These are phyloP conservation scores for Malurus alboscapulatus DNA, from an alignment of 2,113 vertebrate genomes.

Conservation along the genomic window DNA sequence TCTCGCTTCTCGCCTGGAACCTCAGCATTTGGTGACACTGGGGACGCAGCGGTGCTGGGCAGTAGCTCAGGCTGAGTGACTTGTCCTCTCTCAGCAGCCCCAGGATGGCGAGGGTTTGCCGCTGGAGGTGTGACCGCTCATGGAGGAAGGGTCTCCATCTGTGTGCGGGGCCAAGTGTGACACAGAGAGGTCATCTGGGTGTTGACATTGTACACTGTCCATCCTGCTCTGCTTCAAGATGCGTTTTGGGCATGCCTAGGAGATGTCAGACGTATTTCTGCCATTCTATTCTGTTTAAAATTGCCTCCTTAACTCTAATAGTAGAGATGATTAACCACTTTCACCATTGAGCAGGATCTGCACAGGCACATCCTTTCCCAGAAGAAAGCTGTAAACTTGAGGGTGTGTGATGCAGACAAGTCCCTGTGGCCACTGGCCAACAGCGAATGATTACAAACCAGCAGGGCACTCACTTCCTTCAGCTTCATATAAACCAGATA, in stretches of 20 bases:
- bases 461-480: slow-evolving; percentile 1
- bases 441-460: not conserved
- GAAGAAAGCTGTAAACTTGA: slow-evolving; percentile 5
- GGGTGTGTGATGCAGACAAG: not conserved
- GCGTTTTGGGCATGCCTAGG: not conserved
- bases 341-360: not conserved
- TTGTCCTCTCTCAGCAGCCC: not conserved
- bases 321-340: not conserved
- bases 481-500: not conserved
- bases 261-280: not conserved
- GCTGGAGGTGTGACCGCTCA: not conserved
- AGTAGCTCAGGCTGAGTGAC: not conserved
- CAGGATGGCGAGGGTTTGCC: accelerated
- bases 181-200: not conserved
- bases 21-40: accelerated
- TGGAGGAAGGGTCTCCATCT: not conserved
- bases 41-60: not conserved
- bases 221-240: not conserved
- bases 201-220: accelerated
- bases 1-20: not conserved
- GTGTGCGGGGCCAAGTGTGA: accelerated
- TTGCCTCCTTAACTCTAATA: not conserved
- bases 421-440: slow-evolving; percentile 9
- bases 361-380: not conserved
- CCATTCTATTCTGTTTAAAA: not conserved